Evolutionary conservation across 2,113 vertebrate genomes (phyloP), one percentile per base, ranked within the genome.

Genomic region (Rhinichthys klamathensis): DNA sequence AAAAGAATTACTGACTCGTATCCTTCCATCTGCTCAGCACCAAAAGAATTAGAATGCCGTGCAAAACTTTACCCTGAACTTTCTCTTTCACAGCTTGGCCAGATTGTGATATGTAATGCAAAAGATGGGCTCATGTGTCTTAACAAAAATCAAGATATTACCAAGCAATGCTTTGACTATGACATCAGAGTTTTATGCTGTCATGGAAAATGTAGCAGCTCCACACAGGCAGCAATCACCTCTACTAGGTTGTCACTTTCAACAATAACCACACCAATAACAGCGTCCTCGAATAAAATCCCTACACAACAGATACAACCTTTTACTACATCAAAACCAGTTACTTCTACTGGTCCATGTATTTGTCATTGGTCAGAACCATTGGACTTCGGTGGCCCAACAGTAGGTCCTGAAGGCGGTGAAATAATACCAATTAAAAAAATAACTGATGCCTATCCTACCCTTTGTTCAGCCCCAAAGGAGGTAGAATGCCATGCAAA

Each of bases 111-210:
- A 1, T 0, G 92, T 12, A 79, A 92, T 0, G 56, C 79, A 41
- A 0, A 78, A 30, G 79, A 85, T 12, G 91, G 91, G 38, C 78
- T 91, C 0, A 83, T 91, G 30, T 94, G 94, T 76, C 23, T 61
- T 18, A 95, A 94, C 58, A 21, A 83, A 1, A 88, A 93, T 30
- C 93, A 94, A 5, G 90, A 89, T 0, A 11, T 80, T 1, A 60
- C 83, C 9, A 23, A 51, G 16, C 79, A 91, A 30, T 95, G 94
- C 61, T 90, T 90, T 67, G 88, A 90, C 35, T 92, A 92, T 69
- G 89, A 91, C 25, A 85, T 92, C 3, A 82, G 38, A 89, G 87
- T 91, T 6, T 69, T 87, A 30, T 93, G 92, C 73, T 93, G 92
- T 84, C 0, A 10, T 0, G 85, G 81, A 80, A 49, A 5, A 10